Evolutionary conservation across 2,888 invertebrate genomes (phyloP).

Genomic region (Scelioninae gen. 2): DNA sequence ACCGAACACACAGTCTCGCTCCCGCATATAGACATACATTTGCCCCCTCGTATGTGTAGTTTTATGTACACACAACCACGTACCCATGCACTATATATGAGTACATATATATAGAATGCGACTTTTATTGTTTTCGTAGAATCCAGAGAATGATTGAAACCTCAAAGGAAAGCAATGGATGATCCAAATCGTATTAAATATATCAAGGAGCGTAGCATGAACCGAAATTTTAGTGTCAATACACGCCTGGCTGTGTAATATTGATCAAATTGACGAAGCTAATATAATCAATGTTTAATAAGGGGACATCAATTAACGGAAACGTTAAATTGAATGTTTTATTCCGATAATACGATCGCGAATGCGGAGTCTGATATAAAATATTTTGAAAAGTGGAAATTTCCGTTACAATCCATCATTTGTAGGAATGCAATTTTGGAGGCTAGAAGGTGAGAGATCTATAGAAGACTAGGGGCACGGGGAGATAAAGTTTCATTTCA

Average conservation of each 20-base stretch:
- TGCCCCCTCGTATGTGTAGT: neutral
- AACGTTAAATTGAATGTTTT: conserved; percentile 4
- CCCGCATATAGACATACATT: no score
- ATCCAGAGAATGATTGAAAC: conserved; percentile 29
- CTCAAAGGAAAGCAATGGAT: conserved; percentile 14
- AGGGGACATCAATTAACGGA: conserved; percentile 20
- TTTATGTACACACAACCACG: conserved; percentile 1
- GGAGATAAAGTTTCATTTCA: conserved; percentile 47
- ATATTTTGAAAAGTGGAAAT: conserved; percentile 12
- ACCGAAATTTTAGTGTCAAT: conserved; percentile 9
- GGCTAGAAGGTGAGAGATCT: neutral
- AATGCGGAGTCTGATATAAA: conserved; percentile 4
- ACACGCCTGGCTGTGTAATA: conserved; percentile 12
- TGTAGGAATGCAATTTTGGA: conserved; percentile 11
- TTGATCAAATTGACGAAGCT: conserved; percentile 23
- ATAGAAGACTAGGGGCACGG: neutral
- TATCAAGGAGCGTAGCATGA: neutral
- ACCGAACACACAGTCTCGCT: conserved; percentile 28
- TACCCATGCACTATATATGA: neutral
- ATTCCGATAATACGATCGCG: neutral
- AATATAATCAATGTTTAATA: conserved; percentile 10
- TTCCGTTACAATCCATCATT: conserved; percentile 24
- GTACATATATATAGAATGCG: neutral
- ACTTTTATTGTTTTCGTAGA: conserved; percentile 38
- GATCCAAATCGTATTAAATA: neutral